Evolutionary conservation across 23 tunicate species (phyloP).

Genomic region (Trididemnum miniatum): DNA sequence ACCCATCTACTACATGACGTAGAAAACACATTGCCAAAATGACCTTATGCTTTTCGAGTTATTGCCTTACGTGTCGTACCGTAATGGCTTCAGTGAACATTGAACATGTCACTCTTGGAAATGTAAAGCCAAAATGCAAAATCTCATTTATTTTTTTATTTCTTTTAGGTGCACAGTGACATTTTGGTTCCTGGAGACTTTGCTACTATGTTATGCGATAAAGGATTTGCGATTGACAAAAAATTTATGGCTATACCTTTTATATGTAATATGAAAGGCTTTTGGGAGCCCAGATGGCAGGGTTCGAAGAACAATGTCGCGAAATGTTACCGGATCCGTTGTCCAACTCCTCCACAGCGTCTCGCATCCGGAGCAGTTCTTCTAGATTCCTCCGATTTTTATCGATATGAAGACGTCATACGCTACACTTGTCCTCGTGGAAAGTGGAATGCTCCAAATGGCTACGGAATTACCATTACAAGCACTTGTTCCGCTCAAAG

Average conservation of each 20-base stretch:
- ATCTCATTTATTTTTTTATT: neutral
- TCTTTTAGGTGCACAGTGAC: neutral
- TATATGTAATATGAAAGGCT: constrained; percentile 47
- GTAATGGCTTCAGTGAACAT: too few species aligned
- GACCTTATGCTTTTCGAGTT: too few species aligned
- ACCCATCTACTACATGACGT: too few species aligned
- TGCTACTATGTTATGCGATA: constrained; percentile 36
- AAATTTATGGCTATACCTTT: neutral
- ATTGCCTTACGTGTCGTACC: too few species aligned
- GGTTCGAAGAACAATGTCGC: neutral
- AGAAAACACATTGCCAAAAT: too few species aligned
- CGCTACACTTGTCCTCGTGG: constrained; percentile 54
- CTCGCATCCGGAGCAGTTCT: constrained; percentile 19
- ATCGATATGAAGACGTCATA: constrained; percentile 29
- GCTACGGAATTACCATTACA: neutral
- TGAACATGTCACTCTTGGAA: too few species aligned
- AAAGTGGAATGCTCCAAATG: neutral
- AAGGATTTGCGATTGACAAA: constrained; percentile 48
- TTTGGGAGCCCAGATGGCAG: constrained; percentile 39
- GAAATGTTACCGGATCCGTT: constrained; percentile 35
- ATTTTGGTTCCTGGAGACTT: constrained; percentile 52
- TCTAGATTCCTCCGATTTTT: neutral
- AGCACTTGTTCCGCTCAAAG: neutral
- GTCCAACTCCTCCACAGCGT: constrained; percentile 28
- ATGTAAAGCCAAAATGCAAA: too few species aligned